Evolutionary conservation across 2,888 invertebrate species (phyloP).

Genomic region (Pristionchus fissidentatus): DNA sequence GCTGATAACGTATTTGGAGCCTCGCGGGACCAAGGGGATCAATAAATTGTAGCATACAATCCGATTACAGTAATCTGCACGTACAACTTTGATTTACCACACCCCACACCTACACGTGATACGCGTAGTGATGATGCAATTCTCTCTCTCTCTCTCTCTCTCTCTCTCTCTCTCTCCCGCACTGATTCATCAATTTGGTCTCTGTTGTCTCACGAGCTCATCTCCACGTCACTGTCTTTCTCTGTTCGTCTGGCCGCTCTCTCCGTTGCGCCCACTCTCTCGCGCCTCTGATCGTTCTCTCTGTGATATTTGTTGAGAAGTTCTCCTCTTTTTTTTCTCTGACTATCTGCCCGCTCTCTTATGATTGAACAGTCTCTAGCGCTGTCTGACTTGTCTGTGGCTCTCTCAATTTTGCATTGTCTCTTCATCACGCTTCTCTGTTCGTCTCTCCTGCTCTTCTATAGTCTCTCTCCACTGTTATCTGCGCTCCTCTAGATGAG

Average conservation of each 20-base stretch:
- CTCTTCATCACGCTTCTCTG: background rate
- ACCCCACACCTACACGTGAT: too few species aligned
- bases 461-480: background rate
- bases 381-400: background rate
- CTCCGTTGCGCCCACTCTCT: background rate
- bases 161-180: conserved; percentile 4
- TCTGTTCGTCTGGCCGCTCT: background rate
- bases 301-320: conserved; percentile 15
- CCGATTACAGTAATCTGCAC: too few species aligned
- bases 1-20: too few species aligned
- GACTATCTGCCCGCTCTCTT: background rate
- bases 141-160: background rate
- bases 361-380: background rate
- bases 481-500: background rate
- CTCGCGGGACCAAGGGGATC: too few species aligned
- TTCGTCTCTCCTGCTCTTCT: background rate
- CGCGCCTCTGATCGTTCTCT: background rate
- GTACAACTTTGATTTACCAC: too few species aligned
- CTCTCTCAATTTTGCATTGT: background rate
- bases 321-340: background rate
- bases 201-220: conserved; percentile 3
- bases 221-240: conserved; percentile 4
- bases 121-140: background rate
- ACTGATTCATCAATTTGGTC: background rate
- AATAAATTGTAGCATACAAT: too few species aligned